Evolutionary conservation across 2,113 vertebrate genomes (phyloP).

Genomic region (Otus sunia): DNA sequence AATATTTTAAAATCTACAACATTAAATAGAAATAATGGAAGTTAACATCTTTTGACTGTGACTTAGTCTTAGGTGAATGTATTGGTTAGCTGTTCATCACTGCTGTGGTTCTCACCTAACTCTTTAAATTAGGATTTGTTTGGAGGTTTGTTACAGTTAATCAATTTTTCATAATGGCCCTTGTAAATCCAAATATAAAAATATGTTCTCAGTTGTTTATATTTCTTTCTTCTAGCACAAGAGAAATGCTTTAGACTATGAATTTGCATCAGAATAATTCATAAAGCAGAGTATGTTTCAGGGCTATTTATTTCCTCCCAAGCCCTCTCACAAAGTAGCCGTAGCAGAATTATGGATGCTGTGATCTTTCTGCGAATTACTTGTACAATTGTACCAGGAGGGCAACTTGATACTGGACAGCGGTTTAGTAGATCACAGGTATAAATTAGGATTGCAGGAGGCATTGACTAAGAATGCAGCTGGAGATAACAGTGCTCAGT

Average conservation of each 20-base stretch:
- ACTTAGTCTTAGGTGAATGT: neutral
- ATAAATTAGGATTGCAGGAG: neutral
- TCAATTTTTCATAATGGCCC: constrained; percentile 55
- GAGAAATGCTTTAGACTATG: neutral
- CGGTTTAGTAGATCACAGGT: neutral
- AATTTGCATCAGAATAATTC: constrained; percentile 67
- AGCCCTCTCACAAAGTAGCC: neutral
- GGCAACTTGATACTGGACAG: neutral
- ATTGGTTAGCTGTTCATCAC: neutral
- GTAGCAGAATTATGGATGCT: neutral
- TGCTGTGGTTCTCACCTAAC: neutral
- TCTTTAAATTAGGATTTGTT: constrained; percentile 23
- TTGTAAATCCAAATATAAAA: constrained; percentile 60
- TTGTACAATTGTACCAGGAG: neutral
- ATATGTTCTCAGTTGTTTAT: constrained; percentile 33
- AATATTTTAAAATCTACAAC: neutral
- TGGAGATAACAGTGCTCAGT: neutral
- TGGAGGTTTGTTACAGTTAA: constrained; percentile 39
- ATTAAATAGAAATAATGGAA: neutral
- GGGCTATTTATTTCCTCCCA: constrained; percentile 10
- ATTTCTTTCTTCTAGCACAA: constrained; percentile 34
- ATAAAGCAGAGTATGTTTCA: constrained; percentile 3
- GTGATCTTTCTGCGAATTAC: neutral
- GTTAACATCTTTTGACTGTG: neutral
- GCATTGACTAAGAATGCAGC: neutral